Base-by-base conservation (phyloP, 1,140 invertebrate species). In the Nebria ingens region DNA sequence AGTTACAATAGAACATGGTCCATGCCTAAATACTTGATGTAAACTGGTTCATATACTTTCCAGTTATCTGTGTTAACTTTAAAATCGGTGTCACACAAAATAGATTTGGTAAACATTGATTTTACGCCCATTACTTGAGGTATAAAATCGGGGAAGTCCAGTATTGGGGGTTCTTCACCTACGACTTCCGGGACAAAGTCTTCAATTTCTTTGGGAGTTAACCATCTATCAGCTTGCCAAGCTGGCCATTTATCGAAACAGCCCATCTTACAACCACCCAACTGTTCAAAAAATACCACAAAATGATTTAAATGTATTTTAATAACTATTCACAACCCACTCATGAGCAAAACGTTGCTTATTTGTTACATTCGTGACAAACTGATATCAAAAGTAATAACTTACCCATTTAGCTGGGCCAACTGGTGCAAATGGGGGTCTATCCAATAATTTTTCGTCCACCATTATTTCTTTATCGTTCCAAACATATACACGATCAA, bases 161-260 rank as follows among this genome's bases (percentile, higher is more conserved):
- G 40, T 6, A 52, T 52, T 57, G 40, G 67, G 64, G 3, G 51
- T 56, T 51, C 58, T 53, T 55, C 56, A 1, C 13, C 52, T 6
- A 25, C 22, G 2, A 15, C 23, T n/a, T 40, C 25, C 25, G 52
- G 54, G 59, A 22, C 22, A 54, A 1, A 57, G 56, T 58, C 61
- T 2, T 60, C 45, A 21, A 52, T 50, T 17, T 61, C 54, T 13
- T n/a, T 50, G 40, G 55, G 53, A 0, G 50, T 19, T 29, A 53
- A 50, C 23, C 65, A 67, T 56, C 59, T 67, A 13, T 62, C 58
- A 0, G 60, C 50, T 54, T 59, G 62, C 52, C 64, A 60, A 50
- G 59, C 60, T 1, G 68, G 68, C 29, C 58, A 70, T 51, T 60
- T 62, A n/a, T 61, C 55, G 20, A 70, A 70, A 38, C 65, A 64